phyloP scores from a whole-genome alignment of 2,113 vertebrate species.

The Erythrocercus mccallii region DNA sequence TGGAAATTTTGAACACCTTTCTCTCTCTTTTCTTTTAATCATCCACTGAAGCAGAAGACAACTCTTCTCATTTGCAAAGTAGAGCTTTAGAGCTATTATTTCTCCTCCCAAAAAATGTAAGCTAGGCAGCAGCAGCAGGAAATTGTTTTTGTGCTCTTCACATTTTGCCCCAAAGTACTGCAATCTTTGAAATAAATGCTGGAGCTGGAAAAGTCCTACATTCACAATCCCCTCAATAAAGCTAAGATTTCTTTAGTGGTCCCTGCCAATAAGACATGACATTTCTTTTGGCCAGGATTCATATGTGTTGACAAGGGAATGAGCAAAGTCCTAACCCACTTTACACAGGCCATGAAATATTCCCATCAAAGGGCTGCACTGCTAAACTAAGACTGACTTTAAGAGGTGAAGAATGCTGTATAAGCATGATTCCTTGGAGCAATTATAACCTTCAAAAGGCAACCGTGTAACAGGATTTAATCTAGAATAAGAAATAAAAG shows the following conservation, averaged over 20 bases:
- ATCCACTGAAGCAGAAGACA: background rate
- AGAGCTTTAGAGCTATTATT: background rate
- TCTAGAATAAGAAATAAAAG: constrained; percentile 1
- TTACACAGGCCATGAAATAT: background rate
- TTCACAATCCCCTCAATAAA: background rate
- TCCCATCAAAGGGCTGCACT: background rate
- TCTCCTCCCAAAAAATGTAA: background rate
- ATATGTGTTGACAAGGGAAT: background rate
- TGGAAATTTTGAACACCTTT: background rate
- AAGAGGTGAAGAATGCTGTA: background rate
- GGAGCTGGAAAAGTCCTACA: background rate
- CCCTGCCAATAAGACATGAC: background rate
- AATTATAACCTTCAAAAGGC: constrained; percentile 24
- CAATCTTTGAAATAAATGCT: background rate
- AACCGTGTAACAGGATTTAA: constrained; percentile 23
- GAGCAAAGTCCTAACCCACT: background rate
- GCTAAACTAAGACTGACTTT: background rate
- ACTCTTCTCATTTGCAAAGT: background rate
- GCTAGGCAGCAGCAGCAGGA: background rate
- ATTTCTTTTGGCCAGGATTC: constrained; percentile 5
- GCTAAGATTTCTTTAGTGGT: background rate
- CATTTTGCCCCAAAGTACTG: background rate
- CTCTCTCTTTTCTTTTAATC: background rate
- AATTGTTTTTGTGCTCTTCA: background rate
- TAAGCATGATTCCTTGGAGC: background rate